phyloP scores from a whole-genome alignment of 1,140 invertebrate genomes.

The Drosophila navojoa region DNA sequence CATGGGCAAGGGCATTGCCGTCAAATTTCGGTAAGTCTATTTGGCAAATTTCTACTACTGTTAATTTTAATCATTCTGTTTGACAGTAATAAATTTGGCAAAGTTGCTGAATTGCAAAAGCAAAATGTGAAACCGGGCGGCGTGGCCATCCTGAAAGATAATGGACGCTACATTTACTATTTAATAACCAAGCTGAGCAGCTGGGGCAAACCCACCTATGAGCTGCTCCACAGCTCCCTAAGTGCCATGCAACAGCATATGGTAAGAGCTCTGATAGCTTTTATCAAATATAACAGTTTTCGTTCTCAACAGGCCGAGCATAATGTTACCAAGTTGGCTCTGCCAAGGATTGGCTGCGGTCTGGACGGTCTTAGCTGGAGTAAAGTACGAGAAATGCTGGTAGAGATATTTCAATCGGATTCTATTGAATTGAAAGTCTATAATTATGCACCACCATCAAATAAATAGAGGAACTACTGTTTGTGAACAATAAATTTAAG shows the following conservation, averaged over 20 bases:
- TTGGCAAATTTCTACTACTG: neutral
- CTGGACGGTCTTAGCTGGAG: conserved; percentile 86
- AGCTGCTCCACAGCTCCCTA: conserved; percentile 81
- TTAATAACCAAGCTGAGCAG: conserved; percentile 84
- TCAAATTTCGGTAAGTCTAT: conserved; percentile 77
- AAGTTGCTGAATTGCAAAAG: conserved; percentile 68
- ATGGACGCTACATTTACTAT: conserved; percentile 86
- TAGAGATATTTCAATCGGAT: conserved; percentile 84
- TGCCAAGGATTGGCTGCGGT: conserved; percentile 88
- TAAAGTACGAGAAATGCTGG: conserved; percentile 85
- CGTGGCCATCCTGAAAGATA: conserved; percentile 84
- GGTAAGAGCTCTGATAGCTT: conserved; percentile 34
- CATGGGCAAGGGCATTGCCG: conserved; percentile 88
- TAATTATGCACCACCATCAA: conserved; percentile 74
- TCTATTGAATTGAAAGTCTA: conserved; percentile 84
- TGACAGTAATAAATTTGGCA: conserved; percentile 77
- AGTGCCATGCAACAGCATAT: conserved; percentile 83
- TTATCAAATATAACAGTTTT: neutral
- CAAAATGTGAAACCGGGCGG: conserved; percentile 84
- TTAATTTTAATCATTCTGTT: neutral
- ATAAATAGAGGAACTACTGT: conserved; percentile 6
- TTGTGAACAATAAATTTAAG: conserved; percentile 22
- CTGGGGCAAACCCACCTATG: conserved; percentile 84
- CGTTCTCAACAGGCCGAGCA: conserved; percentile 65
- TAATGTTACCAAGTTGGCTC: conserved; percentile 85